Evolutionary conservation across 2,888 invertebrate genomes (phyloP), one percentile per base, ranked within the genome.

Genomic region (Temnothorax rugatulus): DNA sequence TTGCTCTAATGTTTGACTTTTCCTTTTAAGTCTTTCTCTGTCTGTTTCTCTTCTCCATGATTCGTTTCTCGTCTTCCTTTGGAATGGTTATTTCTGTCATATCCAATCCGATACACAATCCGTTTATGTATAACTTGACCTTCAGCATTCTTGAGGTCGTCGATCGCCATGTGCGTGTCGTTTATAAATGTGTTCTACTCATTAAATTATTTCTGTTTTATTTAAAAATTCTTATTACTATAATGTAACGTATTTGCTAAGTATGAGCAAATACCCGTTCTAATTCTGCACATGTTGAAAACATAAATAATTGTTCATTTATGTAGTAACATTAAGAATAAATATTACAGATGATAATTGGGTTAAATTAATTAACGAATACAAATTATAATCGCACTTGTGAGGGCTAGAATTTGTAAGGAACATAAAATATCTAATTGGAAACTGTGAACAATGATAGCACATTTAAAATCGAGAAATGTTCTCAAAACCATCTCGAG

Each of bases 161-260:
- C 25, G 7, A 76, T 52, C 18, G 1, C 25, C 9, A 5, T 61
- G 54, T 71, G 21, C n/a, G 41, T 21, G 15, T 59, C 15, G n/a
- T 75, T 74, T 61, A 15, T 50, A 76, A 63, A 50, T 41, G 44
- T 73, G 41, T 44, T 59, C 7, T 59, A 59, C 4, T 59, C 13
- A 44, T 44, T 68, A 50, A 13, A 50, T 25, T 57, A 9, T 59
- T 41, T 73, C 15, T 11, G 0, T 59, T 61, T 29, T 21, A 15
- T 50, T 21, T 18, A 38, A 41, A 0, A 52, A 76, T 44, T 1
- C 4, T 7, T 50, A 50, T 50, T 15, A 5, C 15, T 50, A 34
- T 75, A 18, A 61, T 50, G 21, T 75, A 18, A 61, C 29, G 5
- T 59, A 34, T 47, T n/a, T 41, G 29, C 18, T 21, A 75, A 63